phyloP scores from a whole-genome alignment of 1,140 invertebrate genomes.

The Thalassaphorura encarpata region DNA sequence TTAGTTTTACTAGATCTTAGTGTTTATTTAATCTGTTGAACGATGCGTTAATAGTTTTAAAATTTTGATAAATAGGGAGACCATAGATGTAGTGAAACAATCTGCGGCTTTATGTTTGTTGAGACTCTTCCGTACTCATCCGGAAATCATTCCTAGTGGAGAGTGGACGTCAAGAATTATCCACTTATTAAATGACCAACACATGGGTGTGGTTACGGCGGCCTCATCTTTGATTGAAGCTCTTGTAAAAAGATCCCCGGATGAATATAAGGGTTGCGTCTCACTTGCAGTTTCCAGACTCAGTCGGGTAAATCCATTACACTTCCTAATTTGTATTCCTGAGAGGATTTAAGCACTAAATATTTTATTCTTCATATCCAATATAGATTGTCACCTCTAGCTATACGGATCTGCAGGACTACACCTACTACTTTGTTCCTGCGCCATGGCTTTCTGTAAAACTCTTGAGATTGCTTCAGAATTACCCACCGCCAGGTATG shows the following conservation, averaged over 20 bases:
- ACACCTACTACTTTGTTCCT: constrained; percentile 99
- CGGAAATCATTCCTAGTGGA: constrained; percentile 89
- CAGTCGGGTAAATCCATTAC: constrained; percentile 56
- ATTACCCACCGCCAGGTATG: constrained; percentile 92
- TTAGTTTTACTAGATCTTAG: too few species aligned
- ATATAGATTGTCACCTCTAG: constrained; percentile 93
- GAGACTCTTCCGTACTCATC: constrained; percentile 80
- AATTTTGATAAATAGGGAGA: constrained; percentile 59
- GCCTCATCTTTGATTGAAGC: constrained; percentile 97
- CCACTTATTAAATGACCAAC: constrained; percentile 97
- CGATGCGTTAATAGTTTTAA: not conserved
- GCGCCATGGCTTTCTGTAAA: constrained; percentile 99
- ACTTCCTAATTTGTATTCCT: constrained; percentile 2
- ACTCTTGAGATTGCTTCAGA: constrained; percentile 88
- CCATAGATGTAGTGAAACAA: constrained; percentile 99
- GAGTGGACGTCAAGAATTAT: constrained; percentile 99
- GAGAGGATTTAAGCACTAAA: not conserved
- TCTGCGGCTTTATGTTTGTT: constrained; percentile 94
- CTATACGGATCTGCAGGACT: constrained; percentile 97
- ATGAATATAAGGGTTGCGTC: constrained; percentile 99
- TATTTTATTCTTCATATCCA: constrained; percentile 31
- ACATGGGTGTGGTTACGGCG: constrained; percentile 98
- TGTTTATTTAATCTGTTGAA: not conserved
- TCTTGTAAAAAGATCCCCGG: constrained; percentile 95
- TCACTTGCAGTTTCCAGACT: constrained; percentile 93